phyloP scores from a whole-genome alignment of 37 sponge, comb jelly and placozoan genomes.

The Agelas oroides region DNA sequence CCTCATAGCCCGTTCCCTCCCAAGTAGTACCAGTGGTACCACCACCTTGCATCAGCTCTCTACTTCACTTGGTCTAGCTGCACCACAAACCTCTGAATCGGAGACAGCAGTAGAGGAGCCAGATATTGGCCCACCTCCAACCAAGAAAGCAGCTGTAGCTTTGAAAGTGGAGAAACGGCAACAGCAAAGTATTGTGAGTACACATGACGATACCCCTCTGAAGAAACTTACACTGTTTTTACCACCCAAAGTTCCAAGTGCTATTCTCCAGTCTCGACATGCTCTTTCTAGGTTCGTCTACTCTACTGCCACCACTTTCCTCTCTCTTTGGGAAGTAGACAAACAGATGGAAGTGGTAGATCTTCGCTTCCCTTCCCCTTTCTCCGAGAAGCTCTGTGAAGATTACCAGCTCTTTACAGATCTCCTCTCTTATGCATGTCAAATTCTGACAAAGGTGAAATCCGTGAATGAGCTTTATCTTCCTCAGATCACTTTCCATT shows the following conservation, averaged over 20 bases:
- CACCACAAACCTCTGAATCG: neutral
- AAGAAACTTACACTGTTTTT: constrained; percentile 35
- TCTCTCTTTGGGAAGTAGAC: constrained; percentile 33
- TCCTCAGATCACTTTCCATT: constrained; percentile 10
- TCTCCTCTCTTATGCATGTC: neutral
- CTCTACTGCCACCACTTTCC: constrained; percentile 23
- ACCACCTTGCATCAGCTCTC: neutral
- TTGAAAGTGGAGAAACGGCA: too few relatives aligned
- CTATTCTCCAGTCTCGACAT: neutral
- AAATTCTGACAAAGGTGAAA: constrained; percentile 19
- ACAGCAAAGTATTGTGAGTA: neutral
- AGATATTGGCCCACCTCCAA: constrained; percentile 1
- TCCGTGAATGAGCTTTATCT: constrained; percentile 24
- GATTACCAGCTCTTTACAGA: neutral
- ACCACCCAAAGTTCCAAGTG: constrained; percentile 20
- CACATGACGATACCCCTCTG: constrained; percentile 18
- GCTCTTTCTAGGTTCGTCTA: constrained; percentile 31
- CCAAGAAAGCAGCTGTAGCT: constrained; percentile 12
- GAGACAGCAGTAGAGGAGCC: neutral
- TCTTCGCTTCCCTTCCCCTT: constrained; percentile 29
- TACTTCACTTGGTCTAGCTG: neutral
- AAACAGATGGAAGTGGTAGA: constrained; percentile 19
- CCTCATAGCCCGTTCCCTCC: neutral
- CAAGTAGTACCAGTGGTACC: neutral
- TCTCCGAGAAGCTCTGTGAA: neutral